These are phyloP conservation scores for Orthonychiurus folsomi DNA, from an alignment of 2,888 invertebrate genomes.

Conservation along the genomic window DNA sequence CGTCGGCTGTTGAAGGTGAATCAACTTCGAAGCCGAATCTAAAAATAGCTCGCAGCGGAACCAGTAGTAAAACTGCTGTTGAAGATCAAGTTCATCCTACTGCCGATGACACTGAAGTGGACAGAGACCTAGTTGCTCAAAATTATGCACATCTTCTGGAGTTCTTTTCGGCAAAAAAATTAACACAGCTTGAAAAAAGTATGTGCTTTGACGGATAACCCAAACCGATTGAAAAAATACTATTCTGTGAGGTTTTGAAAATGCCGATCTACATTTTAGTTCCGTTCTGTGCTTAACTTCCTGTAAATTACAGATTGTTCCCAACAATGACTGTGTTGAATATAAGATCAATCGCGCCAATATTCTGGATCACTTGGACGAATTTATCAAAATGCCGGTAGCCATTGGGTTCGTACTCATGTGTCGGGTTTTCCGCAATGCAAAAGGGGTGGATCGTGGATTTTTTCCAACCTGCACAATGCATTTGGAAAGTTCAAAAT, in stretches of 20 bases:
- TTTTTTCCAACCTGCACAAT: not conserved
- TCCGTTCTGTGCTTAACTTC: too few relatives aligned
- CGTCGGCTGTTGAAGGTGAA: not conserved
- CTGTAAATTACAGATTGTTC: conserved; percentile 1
- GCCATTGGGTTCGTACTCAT: not conserved
- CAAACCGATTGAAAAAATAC: not conserved
- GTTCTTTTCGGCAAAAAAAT: not conserved
- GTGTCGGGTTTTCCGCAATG: not conserved
- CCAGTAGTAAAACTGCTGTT: not conserved
- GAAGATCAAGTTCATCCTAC: not conserved
- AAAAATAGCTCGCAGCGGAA: too few relatives aligned
- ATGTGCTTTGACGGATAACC: not conserved
- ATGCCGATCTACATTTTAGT: too few relatives aligned
- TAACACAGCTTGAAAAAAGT: not conserved
- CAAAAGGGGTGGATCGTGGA: not conserved
- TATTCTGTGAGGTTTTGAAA: too few relatives aligned
- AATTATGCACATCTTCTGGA: not conserved
- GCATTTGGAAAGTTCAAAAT: not conserved
- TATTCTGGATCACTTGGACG: not conserved
- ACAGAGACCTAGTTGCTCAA: not conserved
- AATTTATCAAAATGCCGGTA: not conserved
- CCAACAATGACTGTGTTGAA: too few relatives aligned
- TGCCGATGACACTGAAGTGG: not conserved
- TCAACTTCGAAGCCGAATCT: too few relatives aligned
- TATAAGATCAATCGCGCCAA: not conserved